These are phyloP conservation scores for Agrochola lychnidis DNA, from an alignment of 2,888 invertebrate species.

Conservation along the genomic window DNA sequence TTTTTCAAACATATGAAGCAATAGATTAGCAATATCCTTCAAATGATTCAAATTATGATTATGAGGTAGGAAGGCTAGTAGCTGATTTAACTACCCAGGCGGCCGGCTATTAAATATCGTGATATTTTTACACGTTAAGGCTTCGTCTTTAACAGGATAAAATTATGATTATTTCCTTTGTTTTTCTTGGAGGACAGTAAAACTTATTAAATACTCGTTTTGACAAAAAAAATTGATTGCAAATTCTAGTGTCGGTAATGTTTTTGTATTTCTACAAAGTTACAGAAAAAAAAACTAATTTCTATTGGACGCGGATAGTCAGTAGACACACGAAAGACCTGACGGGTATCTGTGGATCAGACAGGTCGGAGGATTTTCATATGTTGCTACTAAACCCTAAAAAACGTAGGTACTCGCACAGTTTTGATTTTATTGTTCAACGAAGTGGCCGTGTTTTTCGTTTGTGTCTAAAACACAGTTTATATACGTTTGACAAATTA, in stretches of 20 bases:
- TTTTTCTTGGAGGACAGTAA: background rate
- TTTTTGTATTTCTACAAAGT: background rate
- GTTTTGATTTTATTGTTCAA: conserved; percentile 42
- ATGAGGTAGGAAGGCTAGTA: background rate
- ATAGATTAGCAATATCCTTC: too few species aligned
- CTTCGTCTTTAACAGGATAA: too few species aligned
- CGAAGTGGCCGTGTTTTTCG: conserved; percentile 51
- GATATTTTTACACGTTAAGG: too few species aligned
- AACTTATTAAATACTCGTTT: too few species aligned
- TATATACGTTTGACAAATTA: conserved; percentile 22
- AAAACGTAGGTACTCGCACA: conserved; percentile 19
- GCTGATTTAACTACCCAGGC: background rate
- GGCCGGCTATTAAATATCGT: background rate
- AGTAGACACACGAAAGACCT: background rate
- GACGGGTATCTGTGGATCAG: background rate
- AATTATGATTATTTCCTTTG: background rate
- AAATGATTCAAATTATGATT: too few species aligned
- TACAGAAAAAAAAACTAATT: background rate
- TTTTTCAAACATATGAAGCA: too few species aligned
- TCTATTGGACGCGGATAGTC: background rate
- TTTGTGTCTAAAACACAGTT: conserved; percentile 36
- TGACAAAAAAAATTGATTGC: background rate
- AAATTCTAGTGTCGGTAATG: background rate
- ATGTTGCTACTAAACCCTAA: conserved; percentile 24
- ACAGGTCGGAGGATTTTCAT: background rate